Conservation (phyloP, 2,113 vertebrate genomes). For the Callaeas wilsoni region DNA sequence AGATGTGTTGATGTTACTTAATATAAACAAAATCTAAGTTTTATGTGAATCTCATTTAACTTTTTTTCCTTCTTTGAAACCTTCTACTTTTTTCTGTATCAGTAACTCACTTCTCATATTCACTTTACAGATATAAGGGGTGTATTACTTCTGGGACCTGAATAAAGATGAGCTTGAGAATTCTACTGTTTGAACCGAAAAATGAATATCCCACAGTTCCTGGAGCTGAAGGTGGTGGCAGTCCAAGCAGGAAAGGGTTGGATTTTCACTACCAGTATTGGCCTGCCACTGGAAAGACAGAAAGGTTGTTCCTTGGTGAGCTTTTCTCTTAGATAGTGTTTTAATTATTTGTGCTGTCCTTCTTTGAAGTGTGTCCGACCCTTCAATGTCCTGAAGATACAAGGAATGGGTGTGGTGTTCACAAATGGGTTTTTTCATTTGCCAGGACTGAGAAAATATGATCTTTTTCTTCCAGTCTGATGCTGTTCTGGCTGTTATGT, state of each 20-base stretch:
- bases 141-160: neutral
- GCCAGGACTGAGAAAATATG: neutral
- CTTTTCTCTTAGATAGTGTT: neutral
- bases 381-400: neutral
- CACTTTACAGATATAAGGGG: neutral
- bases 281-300: neutral
- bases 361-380: neutral
- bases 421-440: neutral
- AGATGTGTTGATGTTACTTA: neutral
- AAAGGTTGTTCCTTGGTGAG: neutral
- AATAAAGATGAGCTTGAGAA: neutral
- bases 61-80: neutral
- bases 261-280: neutral
- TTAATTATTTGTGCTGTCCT: neutral
- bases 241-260: neutral
- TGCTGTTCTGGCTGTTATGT: neutral
- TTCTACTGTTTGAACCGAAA: neutral
- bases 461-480: neutral
- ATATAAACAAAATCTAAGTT: conserved; percentile 9
- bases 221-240: neutral
- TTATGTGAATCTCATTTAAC: neutral
- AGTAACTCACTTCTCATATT: neutral
- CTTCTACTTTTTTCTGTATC: neutral
- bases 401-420: neutral
- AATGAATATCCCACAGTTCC: neutral